Evolutionary conservation across 2,113 vertebrate species (phyloP), one percentile per base, ranked within the genome.

Genomic region (Garra rufa): DNA sequence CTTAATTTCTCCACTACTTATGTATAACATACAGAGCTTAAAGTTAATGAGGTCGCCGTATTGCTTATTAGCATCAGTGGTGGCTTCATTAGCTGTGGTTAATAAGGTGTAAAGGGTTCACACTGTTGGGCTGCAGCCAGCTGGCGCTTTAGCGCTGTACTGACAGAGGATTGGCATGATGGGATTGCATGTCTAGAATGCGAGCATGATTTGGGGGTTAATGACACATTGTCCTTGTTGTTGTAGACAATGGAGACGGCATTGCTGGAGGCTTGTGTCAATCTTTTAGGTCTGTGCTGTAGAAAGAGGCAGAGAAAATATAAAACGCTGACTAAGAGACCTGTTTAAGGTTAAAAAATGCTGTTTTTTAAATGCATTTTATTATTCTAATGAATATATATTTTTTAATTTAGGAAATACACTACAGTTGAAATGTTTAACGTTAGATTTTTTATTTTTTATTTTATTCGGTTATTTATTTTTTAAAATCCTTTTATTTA

Each of bases 21-120:
- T 24, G 48, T 76, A 24, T 34, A 38, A 74, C 65, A 61, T 77
- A 71, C 50, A 59, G 30, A 76, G 43, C 24, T 77, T 86, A 19
- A 69, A 71, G 73, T 82, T 86, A 86, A 86, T 83, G 80, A 82
- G 80, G 80, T 86, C 73, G 34, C 46, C n/a, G 41, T 69, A 85
- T 81, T 85, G 70, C 57, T 65, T 85, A 80, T 85, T 82, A 76
- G 80, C 63, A 61, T 75, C 38, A 30, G 46, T 67, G 17, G n/a
- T 76, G n/a, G 85, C 85, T 77, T 86, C 85, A 83, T 86, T 83
- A 82, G 79, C 71, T 70, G 48, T 77, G 80, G 79, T 71, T 86
- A 86, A 86, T 86, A 86, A 77, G 85, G 73, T 86, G 80, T 76
- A 86, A 86, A 82, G 41, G 24, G 63, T 77, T 86, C 30, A 38